phyloP scores from a whole-genome alignment of 92 coral and sea anemone species.

The Zoanthus solanderi region DNA sequence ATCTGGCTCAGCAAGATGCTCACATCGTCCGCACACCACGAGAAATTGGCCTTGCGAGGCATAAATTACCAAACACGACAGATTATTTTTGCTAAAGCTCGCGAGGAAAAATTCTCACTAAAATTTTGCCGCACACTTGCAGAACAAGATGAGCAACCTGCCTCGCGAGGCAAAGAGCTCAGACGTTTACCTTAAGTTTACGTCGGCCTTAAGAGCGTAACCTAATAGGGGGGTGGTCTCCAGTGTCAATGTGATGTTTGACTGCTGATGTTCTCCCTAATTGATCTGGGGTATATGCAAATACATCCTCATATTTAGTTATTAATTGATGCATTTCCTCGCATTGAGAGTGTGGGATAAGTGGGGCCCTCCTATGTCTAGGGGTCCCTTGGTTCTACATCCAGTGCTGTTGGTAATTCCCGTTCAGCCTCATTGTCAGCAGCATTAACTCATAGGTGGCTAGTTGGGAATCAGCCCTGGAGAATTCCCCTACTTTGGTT shows the following conservation, averaged over 20 bases:
- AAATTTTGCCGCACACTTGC: too few relatives aligned
- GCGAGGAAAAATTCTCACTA: too few relatives aligned
- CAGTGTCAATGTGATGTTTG: slow-evolving; percentile 65
- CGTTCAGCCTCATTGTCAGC: slow-evolving; percentile 11
- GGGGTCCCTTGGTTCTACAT: slow-evolving; percentile 17
- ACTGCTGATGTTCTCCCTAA: slow-evolving; percentile 61
- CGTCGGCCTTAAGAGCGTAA: too few relatives aligned
- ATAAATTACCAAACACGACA: too few relatives aligned
- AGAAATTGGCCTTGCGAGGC: too few relatives aligned
- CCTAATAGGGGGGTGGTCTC: slow-evolving; percentile 61
- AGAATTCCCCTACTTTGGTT: slow-evolving; percentile 31
- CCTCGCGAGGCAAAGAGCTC: too few relatives aligned
- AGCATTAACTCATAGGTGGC: slow-evolving; percentile 17
- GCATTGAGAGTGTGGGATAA: background rate
- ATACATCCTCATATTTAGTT: slow-evolving; percentile 44
- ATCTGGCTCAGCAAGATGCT: too few relatives aligned
- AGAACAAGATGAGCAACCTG: too few relatives aligned
- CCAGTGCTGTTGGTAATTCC: slow-evolving; percentile 31
- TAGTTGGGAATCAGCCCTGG: background rate
- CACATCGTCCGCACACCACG: too few relatives aligned
- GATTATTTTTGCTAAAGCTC: too few relatives aligned
- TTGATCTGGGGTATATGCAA: slow-evolving; percentile 35
- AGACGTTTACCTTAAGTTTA: too few relatives aligned
- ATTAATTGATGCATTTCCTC: slow-evolving; percentile 22
- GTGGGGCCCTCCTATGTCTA: slow-evolving; percentile 24